phyloP scores from a whole-genome alignment of 2,888 invertebrate species.

The Pteria penguin region DNA sequence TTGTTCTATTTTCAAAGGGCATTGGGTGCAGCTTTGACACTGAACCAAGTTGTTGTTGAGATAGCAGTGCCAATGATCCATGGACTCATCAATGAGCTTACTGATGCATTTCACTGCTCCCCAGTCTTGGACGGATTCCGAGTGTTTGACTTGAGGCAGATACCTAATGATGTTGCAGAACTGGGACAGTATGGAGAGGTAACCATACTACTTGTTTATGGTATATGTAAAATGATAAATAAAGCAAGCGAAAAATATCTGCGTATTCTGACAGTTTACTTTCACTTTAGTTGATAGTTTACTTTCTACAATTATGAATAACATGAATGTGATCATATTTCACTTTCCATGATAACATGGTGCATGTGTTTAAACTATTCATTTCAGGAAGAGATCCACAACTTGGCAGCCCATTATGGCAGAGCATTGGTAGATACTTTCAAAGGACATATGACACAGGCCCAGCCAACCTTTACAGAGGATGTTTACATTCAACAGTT shows the following conservation, averaged over 20 bases:
- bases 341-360: too few relatives aligned
- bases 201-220: too few relatives aligned
- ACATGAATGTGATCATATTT: too few relatives aligned
- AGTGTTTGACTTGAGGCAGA: neutral
- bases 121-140: neutral
- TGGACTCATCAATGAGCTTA: conserved; percentile 4
- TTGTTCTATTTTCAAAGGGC: too few relatives aligned
- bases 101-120: conserved; percentile 4
- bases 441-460: conserved; percentile 5
- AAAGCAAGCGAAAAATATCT: neutral
- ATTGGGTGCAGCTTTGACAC: too few relatives aligned
- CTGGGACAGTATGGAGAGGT: conserved; percentile 8
- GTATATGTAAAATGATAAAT: neutral
- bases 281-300: too few relatives aligned
- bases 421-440: neutral
- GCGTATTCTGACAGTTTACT: neutral
- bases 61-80: conserved; percentile 4
- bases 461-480: neutral
- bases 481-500: neutral
- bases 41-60: conserved; percentile 6
- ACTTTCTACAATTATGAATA: too few relatives aligned
- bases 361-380: neutral
- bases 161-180: neutral
- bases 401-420: conserved; percentile 8
- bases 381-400: conserved; percentile 5